Base-by-base conservation (phyloP, 2,888 invertebrate species). In the Lottia scabra region DNA sequence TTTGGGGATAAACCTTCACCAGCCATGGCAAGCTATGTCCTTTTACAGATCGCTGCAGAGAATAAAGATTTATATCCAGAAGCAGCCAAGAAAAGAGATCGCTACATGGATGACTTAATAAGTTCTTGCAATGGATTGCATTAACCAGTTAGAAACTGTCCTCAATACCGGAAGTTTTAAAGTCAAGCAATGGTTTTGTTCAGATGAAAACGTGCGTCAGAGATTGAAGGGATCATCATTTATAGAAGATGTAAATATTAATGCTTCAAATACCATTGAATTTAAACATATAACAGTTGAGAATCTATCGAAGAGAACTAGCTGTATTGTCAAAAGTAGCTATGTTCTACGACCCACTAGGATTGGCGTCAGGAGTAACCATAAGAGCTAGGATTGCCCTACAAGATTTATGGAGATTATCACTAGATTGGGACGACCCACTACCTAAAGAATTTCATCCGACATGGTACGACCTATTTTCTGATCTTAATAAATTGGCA, bases 1-100 rank as follows among this genome's bases (percentile, higher is more conserved):
- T 72, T 68, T 43, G 72, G 72, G 30, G 68, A 72, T 38, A 72
- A 68, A 43, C 43, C 72, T 12, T 72, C 72, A 15, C 72, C 72
- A n/a, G 68, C 67, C 38, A 72, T 72, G 67, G 72, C 67, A 15
- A 48, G 30, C n/a, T 66, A 66, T 43, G 44, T 68, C 43, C 67
- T 74, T 46, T 43, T 71, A 8, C 44, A 62, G 6, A 67, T 67
- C 12, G 73, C 73, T 43, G 43, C 63, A 8, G 65, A 70, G 27
- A 19, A 62, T n/a, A 13, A 67, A 44, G 19, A 43, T 8, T 19
- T 46, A 16, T 71, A 65, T 63, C 67, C 70, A 12, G 70, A 74
- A 15, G 70, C 70, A 43, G 30, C 74, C 26, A 48, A 43, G 63
- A 67, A 38, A 44, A 23, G 62, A 38, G 70, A 74, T 62, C 19